Evolutionary conservation across 2,888 invertebrate species (phyloP), one percentile per base, ranked within the genome.

Genomic region (Chloromyia formosa): DNA sequence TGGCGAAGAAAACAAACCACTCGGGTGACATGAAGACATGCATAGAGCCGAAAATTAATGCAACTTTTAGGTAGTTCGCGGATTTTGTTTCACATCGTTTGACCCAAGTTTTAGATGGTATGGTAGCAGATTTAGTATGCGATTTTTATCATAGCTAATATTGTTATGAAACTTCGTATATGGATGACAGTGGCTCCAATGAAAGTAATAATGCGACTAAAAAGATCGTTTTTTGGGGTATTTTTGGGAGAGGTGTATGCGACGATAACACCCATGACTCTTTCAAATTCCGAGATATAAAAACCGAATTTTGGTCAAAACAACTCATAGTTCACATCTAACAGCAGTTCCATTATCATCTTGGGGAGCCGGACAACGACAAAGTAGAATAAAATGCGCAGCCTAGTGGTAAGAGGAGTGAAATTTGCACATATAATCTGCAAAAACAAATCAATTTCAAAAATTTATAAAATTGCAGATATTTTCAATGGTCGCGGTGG

Each of bases 221-320:
- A 66, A 66, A n/a, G 62, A 49, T 40, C 23, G 35, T 35, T 35
- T 35, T 35, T 4, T 35, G 3, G 62, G 62, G 16, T 62, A 16
- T 35, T 2, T 35, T 40, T 40, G 22, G 66, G 27, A n/a, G 20
- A 66, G 66, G 49, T 66, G 5, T 49, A 35, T 35, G 12, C 4
- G 9, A 18, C 14, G 45, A 49, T 20, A 49, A 35, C 27, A 35
- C 27, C 27, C 27, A 35, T 9, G 40, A 56, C 49, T 69, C 54
- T 66, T 9, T 49, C 54, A 54, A 45, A 49, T 35, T 71, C 16
- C 42, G 20, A 35, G 71, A 71, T 71, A 71, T 71, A 71, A 71
- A 71, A 71, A 71, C 71, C 71, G 71, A 71, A 53, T 22, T 58
- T 58, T n/a, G 56, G 56, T 14, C 45, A 23, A 71, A 54, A 54